Evolutionary conservation across 2,888 invertebrate genomes (phyloP).

Genomic region (Dexiosoma caninum): DNA sequence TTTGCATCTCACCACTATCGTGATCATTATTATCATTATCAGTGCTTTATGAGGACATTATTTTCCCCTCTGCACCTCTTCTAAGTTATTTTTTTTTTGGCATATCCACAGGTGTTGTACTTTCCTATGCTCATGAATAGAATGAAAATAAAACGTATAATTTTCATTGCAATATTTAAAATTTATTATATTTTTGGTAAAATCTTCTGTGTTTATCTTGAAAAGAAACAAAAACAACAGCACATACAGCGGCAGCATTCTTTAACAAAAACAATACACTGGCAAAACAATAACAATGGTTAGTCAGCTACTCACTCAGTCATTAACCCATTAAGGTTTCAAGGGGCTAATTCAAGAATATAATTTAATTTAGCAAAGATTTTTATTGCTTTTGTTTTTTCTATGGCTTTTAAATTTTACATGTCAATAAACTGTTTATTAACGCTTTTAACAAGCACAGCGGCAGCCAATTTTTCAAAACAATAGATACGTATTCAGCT

Average conservation of each 20-base stretch:
- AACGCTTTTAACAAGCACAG: not conserved
- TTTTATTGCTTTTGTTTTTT: not conserved
- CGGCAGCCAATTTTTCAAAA: not conserved
- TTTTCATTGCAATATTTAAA: constrained; percentile 11
- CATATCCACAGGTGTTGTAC: constrained; percentile 25
- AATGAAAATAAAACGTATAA: constrained; percentile 6
- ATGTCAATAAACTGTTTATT: constrained; percentile 28
- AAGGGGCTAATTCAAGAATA: not conserved
- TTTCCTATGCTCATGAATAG: constrained; percentile 5
- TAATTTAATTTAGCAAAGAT: not conserved
- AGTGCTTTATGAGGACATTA: constrained; percentile 1
- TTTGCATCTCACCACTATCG: constrained; percentile 5
- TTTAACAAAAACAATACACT: constrained; percentile 20
- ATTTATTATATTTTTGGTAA: constrained; percentile 10
- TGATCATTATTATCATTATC: not conserved
- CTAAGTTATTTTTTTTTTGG: too few species aligned
- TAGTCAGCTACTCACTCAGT: not conserved
- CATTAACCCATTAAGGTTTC: constrained; percentile 33
- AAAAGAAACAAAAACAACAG: constrained; percentile 1
- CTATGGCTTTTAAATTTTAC: not conserved
- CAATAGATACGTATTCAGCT: not conserved
- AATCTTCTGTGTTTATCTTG: constrained; percentile 17
- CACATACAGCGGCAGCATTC: not conserved
- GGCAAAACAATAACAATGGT: constrained; percentile 36
- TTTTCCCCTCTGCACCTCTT: not conserved